Conservation (phyloP, 1,140 invertebrate genomes). For the Campoletis sonorensis region DNA sequence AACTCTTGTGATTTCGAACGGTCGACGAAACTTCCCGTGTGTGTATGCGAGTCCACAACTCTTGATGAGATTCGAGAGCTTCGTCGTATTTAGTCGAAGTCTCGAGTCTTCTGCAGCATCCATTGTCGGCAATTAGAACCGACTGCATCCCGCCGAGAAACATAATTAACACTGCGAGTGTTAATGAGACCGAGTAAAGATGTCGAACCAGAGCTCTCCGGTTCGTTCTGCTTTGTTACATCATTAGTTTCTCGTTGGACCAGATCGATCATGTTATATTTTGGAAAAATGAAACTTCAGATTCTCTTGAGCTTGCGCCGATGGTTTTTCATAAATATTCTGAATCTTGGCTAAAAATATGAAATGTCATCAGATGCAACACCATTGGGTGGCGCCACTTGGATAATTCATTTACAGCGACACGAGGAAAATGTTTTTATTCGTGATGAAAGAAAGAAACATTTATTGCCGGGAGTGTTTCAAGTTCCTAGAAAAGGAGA, state of each 20-base stretch:
- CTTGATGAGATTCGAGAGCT: constrained; percentile 16
- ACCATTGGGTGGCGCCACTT: background rate
- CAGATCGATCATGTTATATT: background rate
- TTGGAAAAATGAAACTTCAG: background rate
- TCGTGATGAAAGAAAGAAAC: background rate
- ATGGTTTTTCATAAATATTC: background rate
- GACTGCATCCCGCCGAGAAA: constrained; percentile 53
- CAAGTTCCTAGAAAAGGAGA: constrained; percentile 29
- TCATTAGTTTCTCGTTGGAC: constrained; percentile 6
- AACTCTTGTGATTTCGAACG: background rate
- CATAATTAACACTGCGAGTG: constrained; percentile 72
- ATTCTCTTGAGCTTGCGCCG: background rate
- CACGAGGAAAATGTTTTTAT: background rate
- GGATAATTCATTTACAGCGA: constrained; percentile 18
- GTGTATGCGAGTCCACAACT: background rate
- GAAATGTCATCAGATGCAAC: too few species aligned
- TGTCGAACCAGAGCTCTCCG: constrained; percentile 63
- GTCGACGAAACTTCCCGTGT: background rate
- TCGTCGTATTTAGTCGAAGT: constrained; percentile 10
- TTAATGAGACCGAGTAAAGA: constrained; percentile 70
- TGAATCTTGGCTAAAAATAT: background rate
- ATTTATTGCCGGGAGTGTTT: background rate
- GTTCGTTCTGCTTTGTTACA: constrained; percentile 53
- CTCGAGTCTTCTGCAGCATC: constrained; percentile 24
- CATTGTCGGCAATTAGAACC: constrained; percentile 72